phyloP scores from a whole-genome alignment of 37 sponge, comb jelly and placozoan genomes.

The Crambe crambe region DNA sequence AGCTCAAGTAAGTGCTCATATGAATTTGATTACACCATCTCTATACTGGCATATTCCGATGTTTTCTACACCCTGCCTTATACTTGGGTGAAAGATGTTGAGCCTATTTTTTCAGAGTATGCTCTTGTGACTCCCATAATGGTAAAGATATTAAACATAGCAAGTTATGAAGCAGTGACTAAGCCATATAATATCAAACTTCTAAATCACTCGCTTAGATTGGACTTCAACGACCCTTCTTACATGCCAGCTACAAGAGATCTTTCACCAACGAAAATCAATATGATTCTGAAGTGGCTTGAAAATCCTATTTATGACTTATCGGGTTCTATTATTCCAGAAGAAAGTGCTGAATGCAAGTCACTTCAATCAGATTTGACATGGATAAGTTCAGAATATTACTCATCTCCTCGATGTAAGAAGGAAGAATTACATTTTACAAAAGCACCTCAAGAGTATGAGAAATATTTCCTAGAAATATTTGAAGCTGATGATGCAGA shows the following conservation, averaged over 20 bases:
- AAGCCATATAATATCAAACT: conserved; percentile 8
- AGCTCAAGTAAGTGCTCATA: neutral
- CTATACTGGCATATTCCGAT: conserved; percentile 4
- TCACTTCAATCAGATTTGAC: too few relatives aligned
- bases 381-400: neutral
- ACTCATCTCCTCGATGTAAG: neutral
- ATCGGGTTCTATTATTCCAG: neutral
- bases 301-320: conserved; percentile 24
- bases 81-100: conserved; percentile 42
- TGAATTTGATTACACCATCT: neutral
- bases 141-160: conserved; percentile 42
- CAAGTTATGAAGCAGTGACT: conserved; percentile 41
- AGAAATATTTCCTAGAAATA: neutral
- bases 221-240: conserved; percentile 39
- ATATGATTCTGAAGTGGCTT: conserved; percentile 51
- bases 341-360: neutral
- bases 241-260: conserved; percentile 82
- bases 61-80: neutral
- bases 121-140: conserved; percentile 36
- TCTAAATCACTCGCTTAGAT: conserved; percentile 6
- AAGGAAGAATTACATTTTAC: neutral
- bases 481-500: neutral
- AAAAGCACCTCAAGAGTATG: neutral
- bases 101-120: conserved; percentile 57
- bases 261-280: conserved; percentile 16